Evolutionary conservation across 35 echinoderm and acorn worm genomes (phyloP).

Genomic region (Eucidaris tribuloides): DNA sequence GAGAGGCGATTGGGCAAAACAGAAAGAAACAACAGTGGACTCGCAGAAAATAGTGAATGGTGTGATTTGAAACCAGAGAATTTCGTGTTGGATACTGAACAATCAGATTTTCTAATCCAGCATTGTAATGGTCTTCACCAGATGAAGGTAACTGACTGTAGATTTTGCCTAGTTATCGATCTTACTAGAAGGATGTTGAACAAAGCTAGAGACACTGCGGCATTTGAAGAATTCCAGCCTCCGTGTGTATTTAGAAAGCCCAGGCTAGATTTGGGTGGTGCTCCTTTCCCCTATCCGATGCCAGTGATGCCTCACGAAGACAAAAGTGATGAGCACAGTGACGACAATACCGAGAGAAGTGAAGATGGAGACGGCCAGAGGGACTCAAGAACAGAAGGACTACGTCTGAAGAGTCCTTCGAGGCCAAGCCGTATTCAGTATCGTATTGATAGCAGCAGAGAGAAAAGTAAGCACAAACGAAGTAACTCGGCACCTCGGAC

Average conservation of each 20-base stretch:
- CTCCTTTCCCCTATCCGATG: constrained; percentile 28
- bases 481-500: not conserved
- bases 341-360: not conserved
- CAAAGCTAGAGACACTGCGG: not conserved
- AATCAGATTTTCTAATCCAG: not conserved
- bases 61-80: not conserved
- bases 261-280: constrained; percentile 60
- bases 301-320: constrained; percentile 8
- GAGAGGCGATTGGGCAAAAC: no score
- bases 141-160: not conserved
- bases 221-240: not conserved
- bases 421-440: constrained; percentile 18
- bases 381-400: not conserved
- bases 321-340: not conserved
- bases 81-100: not conserved
- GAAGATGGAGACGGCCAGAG: not conserved
- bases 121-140: not conserved
- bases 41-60: not conserved
- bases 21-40: no score
- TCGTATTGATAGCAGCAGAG: not conserved
- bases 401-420: not conserved
- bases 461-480: constrained; percentile 20
- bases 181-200: not conserved
- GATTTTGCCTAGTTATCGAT: not conserved
- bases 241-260: constrained; percentile 52